A percentile compares a stretch with the other conserved stretches of the same genome.
phyloP scores from a whole-genome alignment of 2,113 vertebrate genomes.

The Macrotus californicus region DNA sequence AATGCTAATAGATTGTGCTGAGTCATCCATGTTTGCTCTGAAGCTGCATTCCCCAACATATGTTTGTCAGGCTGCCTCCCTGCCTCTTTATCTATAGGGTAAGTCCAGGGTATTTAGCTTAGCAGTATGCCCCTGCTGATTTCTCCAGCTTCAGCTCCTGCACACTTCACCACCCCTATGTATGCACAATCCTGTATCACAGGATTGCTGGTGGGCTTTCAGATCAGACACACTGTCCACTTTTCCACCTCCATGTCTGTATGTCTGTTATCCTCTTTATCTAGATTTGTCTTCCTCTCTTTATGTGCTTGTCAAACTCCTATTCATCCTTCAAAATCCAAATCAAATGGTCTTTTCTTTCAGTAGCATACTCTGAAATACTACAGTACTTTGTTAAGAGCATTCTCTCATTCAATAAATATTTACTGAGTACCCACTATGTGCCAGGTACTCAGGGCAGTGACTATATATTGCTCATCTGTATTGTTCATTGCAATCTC shows the following conservation, averaged over 20 bases:
- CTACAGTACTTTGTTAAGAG: neutral
- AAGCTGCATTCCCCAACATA: neutral
- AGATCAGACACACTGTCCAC: neutral
- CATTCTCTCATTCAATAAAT: neutral
- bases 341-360: neutral
- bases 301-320: neutral
- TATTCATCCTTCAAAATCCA: neutral
- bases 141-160: neutral
- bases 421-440: neutral
- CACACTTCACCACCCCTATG: neutral
- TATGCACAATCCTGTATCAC: too few species aligned
- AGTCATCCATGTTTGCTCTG: constrained; percentile 23
- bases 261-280: neutral
- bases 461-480: neutral
- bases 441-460: neutral
- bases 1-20: neutral
- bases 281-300: neutral
- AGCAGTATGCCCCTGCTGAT: neutral
- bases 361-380: neutral
- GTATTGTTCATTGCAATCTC: neutral
- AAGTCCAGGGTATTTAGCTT: neutral
- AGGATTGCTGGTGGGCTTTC: neutral
- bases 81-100: neutral
- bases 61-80: neutral
- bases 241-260: neutral